Evolutionary conservation across 2,797 vertebrate species (phyloP).

Genomic region (Pseudotriccus pelzelni): DNA sequence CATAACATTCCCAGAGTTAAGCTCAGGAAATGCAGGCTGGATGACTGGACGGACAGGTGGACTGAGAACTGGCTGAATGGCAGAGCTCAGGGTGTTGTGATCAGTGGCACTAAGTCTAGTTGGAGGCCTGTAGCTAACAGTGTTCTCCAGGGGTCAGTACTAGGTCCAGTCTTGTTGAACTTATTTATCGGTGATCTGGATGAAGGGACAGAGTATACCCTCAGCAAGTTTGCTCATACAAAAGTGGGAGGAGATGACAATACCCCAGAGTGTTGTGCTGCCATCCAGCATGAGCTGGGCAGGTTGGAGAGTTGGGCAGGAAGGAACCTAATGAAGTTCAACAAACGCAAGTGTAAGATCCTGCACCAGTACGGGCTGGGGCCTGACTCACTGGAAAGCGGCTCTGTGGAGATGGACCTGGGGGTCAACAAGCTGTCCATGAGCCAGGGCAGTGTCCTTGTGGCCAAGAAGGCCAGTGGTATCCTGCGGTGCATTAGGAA

Average conservation of each 20-base stretch:
- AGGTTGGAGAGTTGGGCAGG: background rate
- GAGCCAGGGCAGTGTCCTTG: background rate
- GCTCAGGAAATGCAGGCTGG: background rate
- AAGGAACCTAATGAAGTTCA: background rate
- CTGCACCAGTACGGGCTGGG: background rate
- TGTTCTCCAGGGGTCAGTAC: background rate
- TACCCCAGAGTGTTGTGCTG: background rate
- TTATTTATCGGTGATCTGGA: background rate
- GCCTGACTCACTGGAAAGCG: background rate
- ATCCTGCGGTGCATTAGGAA: background rate
- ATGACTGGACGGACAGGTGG: background rate
- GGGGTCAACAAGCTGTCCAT: fast-evolving
- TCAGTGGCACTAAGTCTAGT: background rate
- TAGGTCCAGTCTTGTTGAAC: background rate
- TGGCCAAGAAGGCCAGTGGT: background rate
- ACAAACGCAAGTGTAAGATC: background rate
- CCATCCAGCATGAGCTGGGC: background rate
- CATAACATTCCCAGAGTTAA: background rate
- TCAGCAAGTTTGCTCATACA: background rate
- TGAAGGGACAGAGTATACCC: background rate
- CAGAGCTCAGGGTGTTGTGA: background rate
- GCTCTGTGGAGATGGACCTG: background rate
- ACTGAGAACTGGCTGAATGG: background rate
- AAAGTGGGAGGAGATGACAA: background rate
- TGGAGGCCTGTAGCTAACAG: background rate